These are phyloP conservation scores for Polypedilum pembai DNA, from an alignment of 1,140 invertebrate genomes.

Conservation along the genomic window DNA sequence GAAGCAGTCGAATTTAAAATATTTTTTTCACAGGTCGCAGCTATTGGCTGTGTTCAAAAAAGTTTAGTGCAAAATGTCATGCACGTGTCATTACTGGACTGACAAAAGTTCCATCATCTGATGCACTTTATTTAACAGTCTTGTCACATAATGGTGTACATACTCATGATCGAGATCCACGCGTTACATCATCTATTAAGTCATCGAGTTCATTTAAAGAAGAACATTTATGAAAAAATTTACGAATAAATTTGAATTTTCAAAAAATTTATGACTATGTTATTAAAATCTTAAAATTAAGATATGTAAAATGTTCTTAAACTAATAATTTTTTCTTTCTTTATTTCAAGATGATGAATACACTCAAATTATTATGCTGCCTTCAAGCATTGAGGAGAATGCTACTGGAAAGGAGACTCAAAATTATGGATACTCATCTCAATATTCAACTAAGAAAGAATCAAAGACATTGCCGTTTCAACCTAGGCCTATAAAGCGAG, in stretches of 20 bases:
- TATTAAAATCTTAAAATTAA: background rate
- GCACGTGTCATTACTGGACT: conserved; percentile 41
- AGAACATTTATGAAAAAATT: background rate
- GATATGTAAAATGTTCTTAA: background rate
- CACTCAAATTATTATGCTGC: background rate
- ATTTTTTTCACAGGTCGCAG: background rate
- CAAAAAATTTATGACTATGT: background rate
- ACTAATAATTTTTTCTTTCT: background rate
- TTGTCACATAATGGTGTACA: background rate
- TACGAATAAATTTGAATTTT: background rate
- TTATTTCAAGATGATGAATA: conserved; percentile 1
- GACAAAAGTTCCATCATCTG: background rate
- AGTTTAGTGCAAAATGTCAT: conserved; percentile 43
- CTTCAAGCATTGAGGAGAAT: background rate
- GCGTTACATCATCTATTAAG: background rate
- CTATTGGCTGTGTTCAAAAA: conserved; percentile 8
- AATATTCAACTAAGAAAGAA: background rate
- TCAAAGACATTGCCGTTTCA: background rate
- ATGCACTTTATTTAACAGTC: background rate
- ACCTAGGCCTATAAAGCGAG: background rate
- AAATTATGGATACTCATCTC: background rate
- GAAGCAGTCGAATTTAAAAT: conserved; percentile 35
- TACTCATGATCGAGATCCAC: conserved; percentile 14
- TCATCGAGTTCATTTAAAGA: background rate
- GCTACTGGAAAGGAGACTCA: background rate